Evolutionary conservation across 2,888 invertebrate species (phyloP).

Genomic region (Troides aeacus): DNA sequence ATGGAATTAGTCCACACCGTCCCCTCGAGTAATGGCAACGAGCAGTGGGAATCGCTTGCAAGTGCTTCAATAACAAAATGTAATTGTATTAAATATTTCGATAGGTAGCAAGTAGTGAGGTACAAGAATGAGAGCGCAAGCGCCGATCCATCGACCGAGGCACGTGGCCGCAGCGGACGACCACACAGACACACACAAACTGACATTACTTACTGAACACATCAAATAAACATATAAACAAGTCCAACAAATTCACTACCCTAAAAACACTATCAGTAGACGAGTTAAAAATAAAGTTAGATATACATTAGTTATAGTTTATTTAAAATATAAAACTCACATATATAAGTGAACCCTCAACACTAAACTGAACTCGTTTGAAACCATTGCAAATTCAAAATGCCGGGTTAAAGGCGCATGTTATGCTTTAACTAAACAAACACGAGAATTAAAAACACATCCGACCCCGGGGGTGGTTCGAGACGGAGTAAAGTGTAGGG

Average conservation of each 20-base stretch:
- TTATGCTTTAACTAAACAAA: not conserved
- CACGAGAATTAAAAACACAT: slow-evolving; percentile 28
- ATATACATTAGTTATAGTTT: no score
- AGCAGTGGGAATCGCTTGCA: not conserved
- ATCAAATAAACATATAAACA: no score
- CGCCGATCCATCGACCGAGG: slow-evolving; percentile 69
- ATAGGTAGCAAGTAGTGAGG: slow-evolving; percentile 41
- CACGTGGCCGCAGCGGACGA: slow-evolving; percentile 51
- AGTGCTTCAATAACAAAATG: not conserved
- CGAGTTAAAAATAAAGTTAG: no score
- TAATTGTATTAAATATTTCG: slow-evolving; percentile 26
- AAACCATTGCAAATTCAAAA: not conserved
- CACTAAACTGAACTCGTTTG: not conserved
- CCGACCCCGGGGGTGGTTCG: slow-evolving; percentile 38
- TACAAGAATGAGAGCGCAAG: slow-evolving; percentile 54
- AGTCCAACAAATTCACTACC: no score
- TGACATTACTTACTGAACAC: not conserved
- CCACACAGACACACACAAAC: slow-evolving; percentile 39
- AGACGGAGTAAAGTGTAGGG: slow-evolving; percentile 52
- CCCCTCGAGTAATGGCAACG: not conserved
- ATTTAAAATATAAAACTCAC: no score
- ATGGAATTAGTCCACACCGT: slow-evolving; percentile 8
- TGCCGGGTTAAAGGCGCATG: slow-evolving; percentile 25
- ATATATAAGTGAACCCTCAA: no score
- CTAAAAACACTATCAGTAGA: no score